Evolutionary conservation across 1,140 invertebrate species (phyloP), one percentile per base, ranked within the genome.

Genomic region (Pseudomyrmex gracilis): DNA sequence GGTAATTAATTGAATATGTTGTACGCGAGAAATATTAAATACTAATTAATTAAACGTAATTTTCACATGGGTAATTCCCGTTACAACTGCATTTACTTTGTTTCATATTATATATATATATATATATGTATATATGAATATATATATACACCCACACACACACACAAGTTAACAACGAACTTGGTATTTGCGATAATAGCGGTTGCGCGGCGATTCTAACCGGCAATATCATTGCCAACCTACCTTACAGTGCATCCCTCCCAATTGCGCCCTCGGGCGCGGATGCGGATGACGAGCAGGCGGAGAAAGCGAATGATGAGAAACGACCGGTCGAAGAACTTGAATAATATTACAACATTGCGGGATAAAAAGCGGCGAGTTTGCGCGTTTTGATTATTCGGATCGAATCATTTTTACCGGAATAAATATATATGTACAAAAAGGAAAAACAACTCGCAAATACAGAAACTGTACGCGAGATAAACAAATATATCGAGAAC

Each of bases 231-330:
- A 83, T 85, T 83, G 82, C 57, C 66, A 70, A 34, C 68, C 74
- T 71, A 61, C 60, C 77, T 84, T 86, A 47, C 47, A 64, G 68
- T 9, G 83, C 74, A 85, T 68, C 51, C 74, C 76, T 34, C 5
- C 5, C 34, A 84, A 84, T 67, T 82, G 83, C 63, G 70, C 63
- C 85, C 85, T 85, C 74, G 17, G 83, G 85, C 83, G 61, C 85
- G 85, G 68, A 85, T 86, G 61, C 67, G 22, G 61, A 86, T 63
- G 74, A 87, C 85, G 84, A 78, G 43, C 53, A 67, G 55, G 70
- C 17, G 55, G 64, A 83, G 83, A 55, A 70, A 64, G 66, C 60
- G 73, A 53, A 78, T 58, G 73, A 60, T 64, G 73, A 83, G 82
- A 77, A 58, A 78, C 63, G 61, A 51, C 49, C 20, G 3, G 24